phyloP scores from a whole-genome alignment of 2,113 vertebrate species.

The Upupa epops region DNA sequence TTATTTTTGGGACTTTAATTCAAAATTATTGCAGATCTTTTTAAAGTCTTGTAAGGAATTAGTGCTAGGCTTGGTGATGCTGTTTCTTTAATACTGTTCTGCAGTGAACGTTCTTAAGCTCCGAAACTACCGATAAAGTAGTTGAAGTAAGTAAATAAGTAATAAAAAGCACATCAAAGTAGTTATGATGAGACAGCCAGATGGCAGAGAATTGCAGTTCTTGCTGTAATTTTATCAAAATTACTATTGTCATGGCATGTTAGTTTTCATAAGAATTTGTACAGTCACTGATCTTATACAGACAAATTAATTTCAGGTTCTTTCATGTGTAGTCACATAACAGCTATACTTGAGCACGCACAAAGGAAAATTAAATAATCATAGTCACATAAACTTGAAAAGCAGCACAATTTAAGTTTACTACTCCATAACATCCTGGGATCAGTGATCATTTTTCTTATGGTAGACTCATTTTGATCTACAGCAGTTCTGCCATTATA shows the following conservation, averaged over 20 bases:
- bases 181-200: slow-evolving; percentile 81
- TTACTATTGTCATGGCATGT: slow-evolving; percentile 86
- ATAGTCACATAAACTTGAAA: slow-evolving; percentile 82
- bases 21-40: neutral
- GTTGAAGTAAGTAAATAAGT: slow-evolving; percentile 80
- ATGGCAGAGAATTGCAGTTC: slow-evolving; percentile 80
- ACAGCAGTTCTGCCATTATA: slow-evolving; percentile 65
- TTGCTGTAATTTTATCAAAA: slow-evolving; percentile 85
- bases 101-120: slow-evolving; percentile 44
- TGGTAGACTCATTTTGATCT: slow-evolving; percentile 76
- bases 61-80: slow-evolving; percentile 14
- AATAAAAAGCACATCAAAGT: slow-evolving; percentile 81
- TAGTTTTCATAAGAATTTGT: slow-evolving; percentile 85
- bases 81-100: slow-evolving; percentile 47
- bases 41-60: neutral
- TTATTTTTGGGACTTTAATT: slow-evolving; percentile 39
- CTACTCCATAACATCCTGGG: slow-evolving; percentile 76
- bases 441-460: slow-evolving; percentile 77
- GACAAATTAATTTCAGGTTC: slow-evolving; percentile 88
- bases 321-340: slow-evolving; percentile 82
- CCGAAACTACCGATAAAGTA: slow-evolving; percentile 68
- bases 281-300: slow-evolving; percentile 83
- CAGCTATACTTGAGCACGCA: slow-evolving; percentile 82
- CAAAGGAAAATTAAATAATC: slow-evolving; percentile 87
- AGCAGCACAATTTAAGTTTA: slow-evolving; percentile 78